Evolutionary conservation across 2,797 vertebrate genomes (phyloP).

Genomic region (Poecilia wingei): DNA sequence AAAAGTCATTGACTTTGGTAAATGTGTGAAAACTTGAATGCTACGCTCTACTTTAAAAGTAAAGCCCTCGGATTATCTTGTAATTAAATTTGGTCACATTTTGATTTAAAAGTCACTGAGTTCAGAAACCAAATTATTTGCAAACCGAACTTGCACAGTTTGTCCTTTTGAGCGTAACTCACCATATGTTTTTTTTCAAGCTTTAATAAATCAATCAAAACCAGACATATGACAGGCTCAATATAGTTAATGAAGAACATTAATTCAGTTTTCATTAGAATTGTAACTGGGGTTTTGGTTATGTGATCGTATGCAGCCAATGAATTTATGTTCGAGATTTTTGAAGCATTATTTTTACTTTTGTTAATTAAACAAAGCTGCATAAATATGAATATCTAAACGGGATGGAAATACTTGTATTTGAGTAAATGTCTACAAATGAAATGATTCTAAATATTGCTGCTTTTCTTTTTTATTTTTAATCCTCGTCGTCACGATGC

Average conservation of each 20-base stretch:
- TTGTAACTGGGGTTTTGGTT: neutral
- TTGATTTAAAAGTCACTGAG: neutral
- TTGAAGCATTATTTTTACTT: neutral
- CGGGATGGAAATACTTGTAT: neutral
- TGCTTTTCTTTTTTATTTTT: no score
- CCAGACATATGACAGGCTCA: neutral
- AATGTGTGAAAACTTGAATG: neutral
- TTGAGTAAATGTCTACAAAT: neutral
- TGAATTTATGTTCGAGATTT: neutral
- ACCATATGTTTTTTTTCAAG: neutral
- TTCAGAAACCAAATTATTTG: neutral
- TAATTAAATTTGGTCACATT: neutral
- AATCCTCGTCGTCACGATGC: neutral
- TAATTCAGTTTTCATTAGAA: neutral
- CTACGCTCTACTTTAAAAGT: neutral
- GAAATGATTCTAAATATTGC: neutral
- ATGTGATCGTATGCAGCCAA: neutral
- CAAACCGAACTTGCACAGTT: neutral
- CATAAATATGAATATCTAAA: neutral
- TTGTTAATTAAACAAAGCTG: neutral
- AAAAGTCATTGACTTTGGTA: neutral
- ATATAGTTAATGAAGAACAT: neutral
- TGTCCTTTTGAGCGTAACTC: neutral
- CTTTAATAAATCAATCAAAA: neutral
- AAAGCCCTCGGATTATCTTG: neutral